Percentiles rank a stretch among this genome's conserved stretches.
These are phyloP conservation scores for Arrhamphus sclerolepis DNA, from an alignment of 2,797 vertebrate species.

Conservation along the genomic window DNA sequence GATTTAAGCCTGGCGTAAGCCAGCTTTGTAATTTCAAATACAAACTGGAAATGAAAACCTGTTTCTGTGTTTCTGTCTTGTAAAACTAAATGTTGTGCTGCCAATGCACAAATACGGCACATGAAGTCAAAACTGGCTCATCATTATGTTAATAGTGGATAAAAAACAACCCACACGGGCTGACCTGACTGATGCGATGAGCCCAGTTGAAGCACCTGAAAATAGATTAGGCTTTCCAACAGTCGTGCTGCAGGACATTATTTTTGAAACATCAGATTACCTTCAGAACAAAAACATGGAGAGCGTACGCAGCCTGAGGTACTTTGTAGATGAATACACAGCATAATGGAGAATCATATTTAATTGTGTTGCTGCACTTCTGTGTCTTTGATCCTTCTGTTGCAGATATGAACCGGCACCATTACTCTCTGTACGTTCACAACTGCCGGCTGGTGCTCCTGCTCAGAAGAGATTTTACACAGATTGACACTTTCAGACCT, in stretches of 20 bases:
- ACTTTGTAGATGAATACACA: background rate
- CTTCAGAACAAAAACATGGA: background rate
- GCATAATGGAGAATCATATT: background rate
- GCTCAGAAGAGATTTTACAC: slow-evolving; percentile 92
- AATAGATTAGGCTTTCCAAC: background rate
- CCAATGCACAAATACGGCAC: no score
- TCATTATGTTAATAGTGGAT: no score
- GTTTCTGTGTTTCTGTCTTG: no score
- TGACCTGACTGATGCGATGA: slow-evolving; percentile 14
- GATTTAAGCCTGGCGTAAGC: no score
- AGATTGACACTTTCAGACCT: slow-evolving; percentile 92
- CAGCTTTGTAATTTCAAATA: no score
- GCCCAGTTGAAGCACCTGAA: slow-evolving; percentile 6
- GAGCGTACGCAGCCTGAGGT: background rate
- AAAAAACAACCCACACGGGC: background rate
- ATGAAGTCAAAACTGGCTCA: no score
- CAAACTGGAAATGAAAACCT: no score
- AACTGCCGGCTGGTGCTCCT: slow-evolving; percentile 96
- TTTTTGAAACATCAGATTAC: background rate
- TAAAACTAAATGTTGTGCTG: no score
- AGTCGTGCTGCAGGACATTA: background rate
- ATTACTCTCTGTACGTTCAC: slow-evolving; percentile 95
- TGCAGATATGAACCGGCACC: slow-evolving; percentile 96
- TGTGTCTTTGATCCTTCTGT: slow-evolving; percentile 20
- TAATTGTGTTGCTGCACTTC: slow-evolving; percentile 7